Base-by-base conservation (phyloP, 2,113 vertebrate genomes). In the Leucosticte australis region DNA sequence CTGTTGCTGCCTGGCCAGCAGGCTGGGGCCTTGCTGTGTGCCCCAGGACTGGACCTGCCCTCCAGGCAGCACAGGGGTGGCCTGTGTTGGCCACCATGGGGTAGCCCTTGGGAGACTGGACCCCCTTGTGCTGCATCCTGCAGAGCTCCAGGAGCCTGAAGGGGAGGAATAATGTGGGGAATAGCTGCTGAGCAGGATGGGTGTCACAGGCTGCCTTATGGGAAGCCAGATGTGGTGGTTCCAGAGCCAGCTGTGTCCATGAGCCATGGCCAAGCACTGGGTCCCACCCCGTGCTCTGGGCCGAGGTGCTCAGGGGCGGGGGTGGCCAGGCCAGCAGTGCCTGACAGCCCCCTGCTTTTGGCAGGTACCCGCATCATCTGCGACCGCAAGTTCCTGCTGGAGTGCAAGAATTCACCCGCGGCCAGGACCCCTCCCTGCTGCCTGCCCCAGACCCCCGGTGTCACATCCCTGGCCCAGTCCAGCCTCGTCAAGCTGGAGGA, bases 291-390 rank as follows among this genome's bases (percentile, higher is more conserved):
- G 44, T 90, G 85, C 85, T 76, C 84, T 2, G 41, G 84, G 78
- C 84, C 1, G 2, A 26, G 41, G 70, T 11, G 42, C 79, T 84
- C 16, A 1, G 83, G 67, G 68, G 39, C 0, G 1, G 90, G 90
- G 90, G 85, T 4, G 23, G 85, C 78, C 52, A 16, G 46, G 31
- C 53, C 4, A 1, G 75, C 78, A 65, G 79, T 33, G 37, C 55
- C 92, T 96, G 94, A 97, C 83, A 78, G 67, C 59, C 46, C 46
- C 80, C 24, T 53, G 39, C 95, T 92, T 93, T 95, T 96, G 94
- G 83, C 96, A 98, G 99, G 99, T 93, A 99, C 99, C 84, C 98
- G 94, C 94, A 99, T 99, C 97, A 99, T 98, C 97, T 99, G 99
- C 81, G 98, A 98, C 98, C 98, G 97, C 97, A 99, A 99, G 97